Evolutionary conservation across 2,888 invertebrate genomes (phyloP).

Genomic region (Aspidiotus destructor): DNA sequence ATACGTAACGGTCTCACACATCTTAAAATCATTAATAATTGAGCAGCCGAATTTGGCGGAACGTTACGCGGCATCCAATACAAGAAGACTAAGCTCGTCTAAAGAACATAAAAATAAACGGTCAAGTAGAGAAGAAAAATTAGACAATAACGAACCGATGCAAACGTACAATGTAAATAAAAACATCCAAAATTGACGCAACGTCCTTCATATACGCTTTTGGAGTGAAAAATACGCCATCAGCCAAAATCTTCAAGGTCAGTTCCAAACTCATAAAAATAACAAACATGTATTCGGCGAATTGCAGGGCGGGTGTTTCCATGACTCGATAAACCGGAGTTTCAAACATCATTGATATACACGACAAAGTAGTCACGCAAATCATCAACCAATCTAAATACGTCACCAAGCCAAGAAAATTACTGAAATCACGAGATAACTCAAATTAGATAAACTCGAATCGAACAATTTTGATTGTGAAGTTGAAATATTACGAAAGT

Average conservation of each 20-base stretch:
- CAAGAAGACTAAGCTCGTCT: constrained; percentile 90
- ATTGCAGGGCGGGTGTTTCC: constrained; percentile 85
- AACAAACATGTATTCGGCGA: constrained; percentile 96
- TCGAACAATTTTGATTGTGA: background rate
- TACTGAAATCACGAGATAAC: constrained; percentile 49
- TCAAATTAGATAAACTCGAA: background rate
- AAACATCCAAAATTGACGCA: constrained; percentile 90
- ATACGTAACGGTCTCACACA: constrained; percentile 93
- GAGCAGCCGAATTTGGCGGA: constrained; percentile 85
- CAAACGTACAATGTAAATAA: constrained; percentile 81
- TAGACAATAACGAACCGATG: background rate
- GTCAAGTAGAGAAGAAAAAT: background rate
- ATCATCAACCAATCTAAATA: constrained; percentile 99
- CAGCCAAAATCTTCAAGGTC: constrained; percentile 88
- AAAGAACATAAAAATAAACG: constrained; percentile 37
- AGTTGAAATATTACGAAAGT: background rate
- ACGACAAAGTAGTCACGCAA: constrained; percentile 90
- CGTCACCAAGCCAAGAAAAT: constrained; percentile 92
- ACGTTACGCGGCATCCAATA: constrained; percentile 93
- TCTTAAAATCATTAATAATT: constrained; percentile 89
- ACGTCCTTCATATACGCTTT: constrained; percentile 97
- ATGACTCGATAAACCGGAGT: constrained; percentile 87
- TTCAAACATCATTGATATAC: constrained; percentile 99
- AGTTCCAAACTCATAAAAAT: constrained; percentile 96
- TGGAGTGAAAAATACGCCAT: constrained; percentile 97